Base-by-base conservation (phyloP, 2,113 vertebrate genomes). In the Polypterus bichir region DNA sequence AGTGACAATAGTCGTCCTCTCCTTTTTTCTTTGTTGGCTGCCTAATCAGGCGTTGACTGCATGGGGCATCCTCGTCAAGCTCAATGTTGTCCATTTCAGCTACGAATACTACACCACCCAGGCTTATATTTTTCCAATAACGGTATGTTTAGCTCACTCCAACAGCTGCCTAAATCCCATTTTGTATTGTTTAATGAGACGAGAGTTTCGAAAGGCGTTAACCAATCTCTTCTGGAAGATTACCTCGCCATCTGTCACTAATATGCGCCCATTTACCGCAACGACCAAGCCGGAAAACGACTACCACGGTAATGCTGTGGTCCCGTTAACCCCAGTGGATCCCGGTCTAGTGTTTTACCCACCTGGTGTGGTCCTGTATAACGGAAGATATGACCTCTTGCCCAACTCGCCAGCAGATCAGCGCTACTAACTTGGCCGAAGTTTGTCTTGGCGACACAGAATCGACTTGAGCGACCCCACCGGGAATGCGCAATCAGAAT, bases 151-250 rank as follows among this genome's bases (percentile, higher is more conserved):
- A 70, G 94, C 94, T 1, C 94, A 98, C 78, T 97, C 88, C 73
- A 98, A 97, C 83, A 98, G 94, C 86, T 97, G 94, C 71, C 83
- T 97, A 62, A 98, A 98, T 67, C 94, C 94, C 3, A 75, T 97
- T 58, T 83, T 97, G 57, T 97, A 98, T 75, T 98, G 96, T 64
- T 81, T 97, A 9, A 92, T 94, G 90, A 86, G 94, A 75, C 82
- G 88, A 8, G 93, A 98, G 76, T 98, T 97, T 69, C 87, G 94
- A 59, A 92, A 93, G 62, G 89, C 91, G 3, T 81, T 98, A 69
- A 92, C 86, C 64, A 91, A 71, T 59, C 83, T 98, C 44, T 89
- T 97, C 66, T 90, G 92, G 89, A 79, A 85, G 62, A 82, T 94
- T 63, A 81, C 91, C 0, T 91, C 89, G 0, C 91, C 93, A 1